Base-by-base conservation (phyloP, 2,113 vertebrate genomes). In the Phylloscopus trochiloides region DNA sequence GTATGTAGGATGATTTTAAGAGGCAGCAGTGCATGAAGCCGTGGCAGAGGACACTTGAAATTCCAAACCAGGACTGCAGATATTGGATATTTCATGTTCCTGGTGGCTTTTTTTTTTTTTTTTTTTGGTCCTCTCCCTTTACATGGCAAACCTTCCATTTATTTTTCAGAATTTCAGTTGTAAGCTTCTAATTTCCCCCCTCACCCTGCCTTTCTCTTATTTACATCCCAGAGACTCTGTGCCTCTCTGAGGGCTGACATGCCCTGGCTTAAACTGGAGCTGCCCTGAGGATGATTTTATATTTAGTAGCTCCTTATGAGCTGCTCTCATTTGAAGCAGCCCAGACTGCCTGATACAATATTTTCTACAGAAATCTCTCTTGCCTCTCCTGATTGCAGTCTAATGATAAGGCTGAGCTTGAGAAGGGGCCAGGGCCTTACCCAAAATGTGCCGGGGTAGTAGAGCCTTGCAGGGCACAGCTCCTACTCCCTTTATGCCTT, bases 261-360 rank as follows among this genome's bases (percentile, higher is more conserved):
- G 72, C 52, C 90, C 82, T 90, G 86, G 75, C 90, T 95, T 92
- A 93, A 97, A 95, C 73, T 90, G 65, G 72, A 95, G 75, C 86
- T 95, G 90, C 93, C 90, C 95, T 58, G 67, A 86, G 86, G 92
- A 92, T 57, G 68, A 74, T 88, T 92, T 95, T 94, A 96, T 95
- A 95, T 96, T 95, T 96, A 95, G 94, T 45, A 94, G 85, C 79
- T 95, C 59, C 83, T 96, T 83, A 88, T 77, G 75, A 92, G 82
- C 67, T 88, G 93, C 67, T 89, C 78, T 96, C 72, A 80, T 90
- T 83, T 92, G 75, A 93, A 75, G 75, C 61, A 94, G 82, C 82
- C 48, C 83, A 61, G 79, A 22, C 83, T 81, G 92, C 65, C 71
- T 36, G 86, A 84, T 92, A 51, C 17, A 88, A 19, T 77, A 95